phyloP scores from a whole-genome alignment of 2,113 vertebrate genomes.

The Leptobrachium ailaonicum region DNA sequence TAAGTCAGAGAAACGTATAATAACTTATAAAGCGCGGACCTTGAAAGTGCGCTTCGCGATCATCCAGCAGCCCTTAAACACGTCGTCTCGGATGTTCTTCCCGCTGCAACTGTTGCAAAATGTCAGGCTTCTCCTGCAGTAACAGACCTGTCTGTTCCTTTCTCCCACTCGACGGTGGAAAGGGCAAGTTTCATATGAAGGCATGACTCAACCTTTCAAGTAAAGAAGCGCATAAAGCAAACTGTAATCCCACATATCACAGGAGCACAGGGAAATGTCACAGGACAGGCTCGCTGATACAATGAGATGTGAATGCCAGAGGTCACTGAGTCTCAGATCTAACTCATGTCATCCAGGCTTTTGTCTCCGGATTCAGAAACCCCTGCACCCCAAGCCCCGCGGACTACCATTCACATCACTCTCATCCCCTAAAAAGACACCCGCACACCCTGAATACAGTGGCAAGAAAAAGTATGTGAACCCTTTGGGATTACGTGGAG shows the following conservation, averaged over 20 bases:
- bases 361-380: too few relatives aligned
- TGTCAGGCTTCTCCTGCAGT: conserved; percentile 26
- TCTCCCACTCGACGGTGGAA: not conserved
- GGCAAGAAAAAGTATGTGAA: too few relatives aligned
- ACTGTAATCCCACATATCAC: not conserved
- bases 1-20: conserved; percentile 1
- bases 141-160: not conserved
- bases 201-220: conserved; percentile 21
- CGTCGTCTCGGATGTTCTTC: not conserved
- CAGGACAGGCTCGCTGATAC: not conserved
- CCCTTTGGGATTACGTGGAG: too few relatives aligned
- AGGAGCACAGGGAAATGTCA: conserved; percentile 2
- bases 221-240: not conserved
- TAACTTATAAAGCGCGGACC: not conserved
- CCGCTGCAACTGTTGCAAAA: conserved; percentile 10
- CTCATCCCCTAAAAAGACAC: too few relatives aligned
- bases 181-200: conserved; percentile 36
- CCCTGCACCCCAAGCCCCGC: too few relatives aligned
- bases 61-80: not conserved
- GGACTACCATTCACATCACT: too few relatives aligned
- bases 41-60: not conserved
- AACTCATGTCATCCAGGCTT: conserved; percentile 19
- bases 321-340: conserved; percentile 8
- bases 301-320: not conserved
- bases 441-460: too few relatives aligned